A percentile compares a stretch with the other conserved stretches of the same genome.
Evolutionary conservation across 2,888 invertebrate genomes (phyloP).

Genomic region (Erynnis tages): DNA sequence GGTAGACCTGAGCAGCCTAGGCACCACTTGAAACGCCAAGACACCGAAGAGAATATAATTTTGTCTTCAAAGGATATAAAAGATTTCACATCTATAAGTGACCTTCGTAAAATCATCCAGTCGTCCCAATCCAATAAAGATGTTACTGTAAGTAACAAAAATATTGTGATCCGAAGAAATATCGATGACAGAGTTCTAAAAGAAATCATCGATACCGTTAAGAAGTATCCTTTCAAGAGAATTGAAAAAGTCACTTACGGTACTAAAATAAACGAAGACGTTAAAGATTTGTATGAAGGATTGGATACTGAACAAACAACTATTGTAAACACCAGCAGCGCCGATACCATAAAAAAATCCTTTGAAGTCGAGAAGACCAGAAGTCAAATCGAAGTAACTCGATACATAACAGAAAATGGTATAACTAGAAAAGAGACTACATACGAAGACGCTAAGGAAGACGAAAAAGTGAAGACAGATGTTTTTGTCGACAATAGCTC

Average conservation of each 20-base stretch:
- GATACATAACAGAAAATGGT: slow-evolving; percentile 74
- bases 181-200: slow-evolving; percentile 71
- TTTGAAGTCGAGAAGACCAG: slow-evolving; percentile 73
- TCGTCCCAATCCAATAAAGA: slow-evolving; percentile 68
- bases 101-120: slow-evolving; percentile 71
- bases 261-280: slow-evolving; percentile 81
- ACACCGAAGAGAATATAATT: slow-evolving; percentile 75
- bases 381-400: slow-evolving; percentile 76
- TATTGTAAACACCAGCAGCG: slow-evolving; percentile 57
- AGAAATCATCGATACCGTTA: slow-evolving; percentile 75
- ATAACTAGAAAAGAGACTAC: slow-evolving; percentile 73
- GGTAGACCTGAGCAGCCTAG: slow-evolving; percentile 66
- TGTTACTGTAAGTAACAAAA: slow-evolving; percentile 71
- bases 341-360: slow-evolving; percentile 66
- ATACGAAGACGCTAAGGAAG: slow-evolving; percentile 76
- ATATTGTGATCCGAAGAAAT: slow-evolving; percentile 72
- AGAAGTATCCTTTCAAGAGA: slow-evolving; percentile 74
- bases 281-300: slow-evolving; percentile 79
- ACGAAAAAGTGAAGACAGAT: slow-evolving; percentile 74
- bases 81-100: slow-evolving; percentile 75
- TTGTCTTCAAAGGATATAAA: slow-evolving; percentile 73
- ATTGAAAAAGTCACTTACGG: slow-evolving; percentile 79
- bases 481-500: slow-evolving; percentile 77
- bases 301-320: slow-evolving; percentile 68
- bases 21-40: slow-evolving; percentile 71